Base-by-base conservation (phyloP, 1,140 invertebrate species). In the Dreissena rostriformis region DNA sequence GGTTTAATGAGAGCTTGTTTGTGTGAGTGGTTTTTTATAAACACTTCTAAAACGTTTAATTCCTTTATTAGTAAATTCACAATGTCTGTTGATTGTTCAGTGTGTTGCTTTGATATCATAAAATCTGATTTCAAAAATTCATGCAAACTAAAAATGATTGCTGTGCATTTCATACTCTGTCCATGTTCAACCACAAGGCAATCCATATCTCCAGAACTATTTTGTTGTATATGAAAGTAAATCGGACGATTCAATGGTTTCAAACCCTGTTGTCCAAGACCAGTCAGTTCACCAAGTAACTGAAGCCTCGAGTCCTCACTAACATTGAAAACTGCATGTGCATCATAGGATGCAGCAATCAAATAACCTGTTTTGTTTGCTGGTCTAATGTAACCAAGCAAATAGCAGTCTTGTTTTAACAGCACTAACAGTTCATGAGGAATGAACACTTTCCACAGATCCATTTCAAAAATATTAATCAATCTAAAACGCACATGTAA, bases 371-470 rank as follows among this genome's bases (percentile, higher is more conserved):
- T 74, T n/a, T 83, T 67, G 26, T 11, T 22, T 10, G 53, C 28
- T 57, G 19, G 63, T 53, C 66, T 70, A 1, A 87, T 63, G 28
- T 78, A 65, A 49, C 86, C 86, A 85, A 77, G 68, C 7, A 87
- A 63, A 24, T 52, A 22, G 39, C 66, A 39, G 24, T 52, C 52
- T 77, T 67, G 49, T 63, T 39, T 39, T 39, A 39, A 39, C 8
- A 70, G 22, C 8, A 49, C 26, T 10, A 84, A 65, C 7, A 82
- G 39, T 6, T 73, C 22, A 55, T 82, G 78, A 11, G 86, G 86
- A 53, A 82, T 66, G 84, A 82, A 87, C 6, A 87, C 86, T 70
- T 81, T 84, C 86, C 82, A 87, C n/a, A 87, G 8, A 39, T 2
- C 39, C 39, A 39, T 39, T 39, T 39, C 39, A 39, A 5, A 39